Conservation (phyloP, 2,113 vertebrate species). For the Recurvirostra avosetta region DNA sequence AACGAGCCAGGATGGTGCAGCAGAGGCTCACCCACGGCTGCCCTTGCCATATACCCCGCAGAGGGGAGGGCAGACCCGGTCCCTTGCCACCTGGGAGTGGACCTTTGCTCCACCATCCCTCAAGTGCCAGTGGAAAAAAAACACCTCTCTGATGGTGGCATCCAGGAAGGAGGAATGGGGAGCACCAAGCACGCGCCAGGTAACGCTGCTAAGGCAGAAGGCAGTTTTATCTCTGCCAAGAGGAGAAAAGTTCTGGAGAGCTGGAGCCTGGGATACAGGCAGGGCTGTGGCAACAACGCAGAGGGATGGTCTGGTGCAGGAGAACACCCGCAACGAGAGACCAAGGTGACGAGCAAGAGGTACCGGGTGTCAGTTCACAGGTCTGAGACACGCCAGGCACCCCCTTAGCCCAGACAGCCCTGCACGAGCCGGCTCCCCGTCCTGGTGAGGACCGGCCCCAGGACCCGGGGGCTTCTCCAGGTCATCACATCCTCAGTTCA, state of each 20-base stretch:
- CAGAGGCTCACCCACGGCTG: not conserved
- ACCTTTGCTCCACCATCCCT: not conserved
- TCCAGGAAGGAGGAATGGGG: too few species aligned
- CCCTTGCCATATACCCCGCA: rapidly evolving
- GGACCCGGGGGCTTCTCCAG: not conserved
- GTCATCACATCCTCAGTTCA: not conserved
- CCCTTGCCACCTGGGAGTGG: not conserved
- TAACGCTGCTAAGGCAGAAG: not conserved
- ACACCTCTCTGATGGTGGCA: rapidly evolving
- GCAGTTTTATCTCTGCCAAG: not conserved
- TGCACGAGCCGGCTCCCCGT: rapidly evolving
- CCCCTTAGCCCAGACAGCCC: not conserved
- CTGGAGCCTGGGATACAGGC: not conserved
- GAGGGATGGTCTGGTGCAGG: not conserved
- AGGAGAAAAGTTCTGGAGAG: not conserved
- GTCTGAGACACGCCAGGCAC: not conserved
- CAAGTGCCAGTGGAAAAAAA: not conserved
- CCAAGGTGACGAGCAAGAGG: not conserved
- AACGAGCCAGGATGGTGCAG: rapidly evolving
- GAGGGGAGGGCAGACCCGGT: not conserved
- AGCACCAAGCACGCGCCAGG: rapidly evolving
- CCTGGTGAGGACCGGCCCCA: not conserved
- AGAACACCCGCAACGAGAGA: not conserved
- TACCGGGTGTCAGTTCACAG: rapidly evolving
- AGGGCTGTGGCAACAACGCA: not conserved